phyloP scores from a whole-genome alignment of 2,797 vertebrate species.

The Peromyscus aztecus region DNA sequence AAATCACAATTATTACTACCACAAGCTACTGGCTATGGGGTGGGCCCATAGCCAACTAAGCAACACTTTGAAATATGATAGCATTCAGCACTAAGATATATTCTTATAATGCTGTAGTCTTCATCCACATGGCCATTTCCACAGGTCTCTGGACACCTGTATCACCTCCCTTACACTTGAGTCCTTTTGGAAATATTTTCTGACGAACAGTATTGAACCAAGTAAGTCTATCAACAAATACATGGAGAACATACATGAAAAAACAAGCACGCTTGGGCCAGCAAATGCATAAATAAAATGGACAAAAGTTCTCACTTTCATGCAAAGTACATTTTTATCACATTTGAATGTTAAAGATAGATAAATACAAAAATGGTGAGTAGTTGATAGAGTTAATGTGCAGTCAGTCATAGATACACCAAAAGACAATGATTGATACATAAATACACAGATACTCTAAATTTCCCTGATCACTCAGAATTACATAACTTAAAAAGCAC shows the following conservation, averaged over 20 bases:
- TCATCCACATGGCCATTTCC: not conserved
- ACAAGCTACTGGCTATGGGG: not conserved
- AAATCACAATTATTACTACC: not conserved
- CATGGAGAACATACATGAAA: not conserved
- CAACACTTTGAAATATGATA: not conserved
- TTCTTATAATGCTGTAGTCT: not conserved
- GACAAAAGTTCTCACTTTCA: not conserved
- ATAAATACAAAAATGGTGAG: not conserved
- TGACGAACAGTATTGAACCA: conserved; percentile 23
- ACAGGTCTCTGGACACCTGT: not conserved
- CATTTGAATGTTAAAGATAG: conserved; percentile 23
- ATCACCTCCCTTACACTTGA: not conserved
- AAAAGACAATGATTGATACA: not conserved
- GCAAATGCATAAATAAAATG: not conserved
- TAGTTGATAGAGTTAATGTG: not conserved
- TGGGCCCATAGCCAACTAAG: not conserved
- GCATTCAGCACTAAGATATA: not conserved
- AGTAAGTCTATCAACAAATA: not conserved
- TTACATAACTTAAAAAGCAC: not conserved
- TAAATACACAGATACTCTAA: not conserved
- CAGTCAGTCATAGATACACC: not conserved
- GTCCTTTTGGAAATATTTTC: not conserved
- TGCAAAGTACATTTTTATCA: not conserved
- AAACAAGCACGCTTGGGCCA: not conserved
- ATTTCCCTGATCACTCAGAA: not conserved